A percentile compares a stretch with the other conserved stretches of the same genome.
Evolutionary conservation across 2,113 vertebrate genomes (phyloP).

Genomic region (Nettapus auritus): DNA sequence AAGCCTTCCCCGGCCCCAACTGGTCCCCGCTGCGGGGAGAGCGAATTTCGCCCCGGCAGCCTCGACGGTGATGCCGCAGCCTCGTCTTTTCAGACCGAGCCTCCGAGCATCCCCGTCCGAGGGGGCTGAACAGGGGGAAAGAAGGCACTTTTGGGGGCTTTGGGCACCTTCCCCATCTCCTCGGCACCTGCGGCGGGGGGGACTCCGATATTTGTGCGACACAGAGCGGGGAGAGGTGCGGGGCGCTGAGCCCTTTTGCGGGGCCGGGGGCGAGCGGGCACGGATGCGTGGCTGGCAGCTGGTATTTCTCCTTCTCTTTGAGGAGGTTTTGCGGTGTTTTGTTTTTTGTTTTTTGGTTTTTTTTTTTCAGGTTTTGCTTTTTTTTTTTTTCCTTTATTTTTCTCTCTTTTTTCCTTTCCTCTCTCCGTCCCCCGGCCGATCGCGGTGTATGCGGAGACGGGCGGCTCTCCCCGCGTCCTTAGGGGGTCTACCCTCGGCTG

Average conservation of each 20-base stretch:
- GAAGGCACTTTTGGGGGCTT: neutral
- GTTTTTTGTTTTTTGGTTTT: no score
- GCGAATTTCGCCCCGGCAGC: constrained; percentile 12
- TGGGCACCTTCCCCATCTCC: constrained; percentile 60
- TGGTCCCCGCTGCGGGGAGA: constrained; percentile 23
- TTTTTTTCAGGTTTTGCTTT: no score
- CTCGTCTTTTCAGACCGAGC: constrained; percentile 39
- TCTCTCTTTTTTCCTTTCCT: no score
- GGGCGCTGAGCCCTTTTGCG: neutral
- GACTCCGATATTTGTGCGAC: neutral
- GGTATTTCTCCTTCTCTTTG: no score
- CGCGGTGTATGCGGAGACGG: no score
- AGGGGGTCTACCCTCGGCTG: no score
- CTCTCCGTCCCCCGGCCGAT: no score
- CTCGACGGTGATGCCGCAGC: constrained; percentile 40
- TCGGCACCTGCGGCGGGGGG: constrained; percentile 66
- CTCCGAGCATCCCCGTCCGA: neutral
- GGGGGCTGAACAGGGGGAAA: neutral
- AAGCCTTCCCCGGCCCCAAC: neutral
- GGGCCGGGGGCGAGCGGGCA: no score
- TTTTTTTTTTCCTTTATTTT: no score
- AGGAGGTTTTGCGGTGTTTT: no score
- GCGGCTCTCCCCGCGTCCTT: no score
- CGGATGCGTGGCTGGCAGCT: no score
- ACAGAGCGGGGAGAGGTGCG: neutral